Evolutionary conservation across 2,888 invertebrate genomes (phyloP), one percentile per base, ranked within the genome.

Genomic region (Malacosoma neustria): DNA sequence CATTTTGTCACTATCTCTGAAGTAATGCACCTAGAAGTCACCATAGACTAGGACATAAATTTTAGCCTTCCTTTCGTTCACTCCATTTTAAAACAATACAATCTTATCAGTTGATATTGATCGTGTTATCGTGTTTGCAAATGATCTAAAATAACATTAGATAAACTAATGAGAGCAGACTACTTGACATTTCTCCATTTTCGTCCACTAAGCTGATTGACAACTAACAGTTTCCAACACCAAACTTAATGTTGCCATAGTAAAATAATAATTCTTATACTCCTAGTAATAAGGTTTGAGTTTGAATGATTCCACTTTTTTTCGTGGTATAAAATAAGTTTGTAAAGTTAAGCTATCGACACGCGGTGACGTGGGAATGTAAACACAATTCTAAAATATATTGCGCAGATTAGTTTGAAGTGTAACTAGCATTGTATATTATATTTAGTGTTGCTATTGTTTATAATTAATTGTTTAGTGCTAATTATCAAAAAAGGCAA

Each of bases 301-400:
- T 42, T 43, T 63, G 11, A 40, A 37, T 40, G 30, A 14, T 34
- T 29, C 36, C 34, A 33, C n/a, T 32, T 42, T 45, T 42, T 40
- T 45, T 39, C 36, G 30, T 38, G 34, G 46, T 36, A 53, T 45
- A 42, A 39, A 53, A 47, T 39, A 45, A 45, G 42, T 45, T 55
- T 55, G 56, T 55, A 38, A 41, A 49, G 57, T 54, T 53, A 51
- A 59, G 57, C 58, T 66, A 72, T 76, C 70, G 72, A 70, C 68
- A 64, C 62, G 60, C 64, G 67, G 56, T 69, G 72, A 75, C 77
- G 71, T 80, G 81, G 69, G 80, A 81, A 80, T 68, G 69, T 80
- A 81, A 79, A 81, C 76, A 77, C 52, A 51, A 49, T 54, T 61
- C 54, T 45, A 57, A 62, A 62, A 67, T 63, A 62, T 61, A 61